These are phyloP conservation scores for Aphaenogaster ashmeadi DNA, from an alignment of 1,140 invertebrate species.

Conservation along the genomic window DNA sequence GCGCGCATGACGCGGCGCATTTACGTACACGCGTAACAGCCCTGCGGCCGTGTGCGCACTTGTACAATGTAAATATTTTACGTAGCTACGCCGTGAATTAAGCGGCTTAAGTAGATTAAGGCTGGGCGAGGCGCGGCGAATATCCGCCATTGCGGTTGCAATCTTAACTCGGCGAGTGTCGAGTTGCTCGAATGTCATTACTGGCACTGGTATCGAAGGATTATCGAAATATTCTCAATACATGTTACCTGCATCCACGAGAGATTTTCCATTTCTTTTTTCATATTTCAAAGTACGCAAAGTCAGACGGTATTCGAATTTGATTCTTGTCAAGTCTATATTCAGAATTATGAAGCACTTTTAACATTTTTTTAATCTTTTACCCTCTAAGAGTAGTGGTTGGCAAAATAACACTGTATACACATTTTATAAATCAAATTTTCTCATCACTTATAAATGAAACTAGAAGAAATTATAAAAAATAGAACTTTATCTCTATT, in stretches of 20 bases:
- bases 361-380: neutral
- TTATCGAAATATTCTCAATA: conserved; percentile 23
- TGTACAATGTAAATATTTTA: conserved; percentile 86
- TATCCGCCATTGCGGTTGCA: conserved; percentile 65
- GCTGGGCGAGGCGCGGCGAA: conserved; percentile 66
- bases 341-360: neutral
- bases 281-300: neutral
- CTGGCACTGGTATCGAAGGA: conserved; percentile 42
- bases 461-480: neutral
- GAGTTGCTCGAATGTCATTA: conserved; percentile 41
- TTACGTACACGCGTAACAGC: conserved; percentile 64
- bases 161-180: conserved; percentile 64
- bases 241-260: neutral
- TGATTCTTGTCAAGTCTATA: neutral
- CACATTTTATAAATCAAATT: neutral
- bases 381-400: neutral
- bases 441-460: neutral
- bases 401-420: neutral
- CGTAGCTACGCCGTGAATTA: conserved; percentile 85
- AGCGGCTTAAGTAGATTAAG: conserved; percentile 85
- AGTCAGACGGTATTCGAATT: neutral
- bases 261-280: neutral
- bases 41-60: conserved; percentile 39
- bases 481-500: neutral
- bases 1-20: conserved; percentile 61